phyloP scores from a whole-genome alignment of 1,140 invertebrate species.

The Zophobas atratus region DNA sequence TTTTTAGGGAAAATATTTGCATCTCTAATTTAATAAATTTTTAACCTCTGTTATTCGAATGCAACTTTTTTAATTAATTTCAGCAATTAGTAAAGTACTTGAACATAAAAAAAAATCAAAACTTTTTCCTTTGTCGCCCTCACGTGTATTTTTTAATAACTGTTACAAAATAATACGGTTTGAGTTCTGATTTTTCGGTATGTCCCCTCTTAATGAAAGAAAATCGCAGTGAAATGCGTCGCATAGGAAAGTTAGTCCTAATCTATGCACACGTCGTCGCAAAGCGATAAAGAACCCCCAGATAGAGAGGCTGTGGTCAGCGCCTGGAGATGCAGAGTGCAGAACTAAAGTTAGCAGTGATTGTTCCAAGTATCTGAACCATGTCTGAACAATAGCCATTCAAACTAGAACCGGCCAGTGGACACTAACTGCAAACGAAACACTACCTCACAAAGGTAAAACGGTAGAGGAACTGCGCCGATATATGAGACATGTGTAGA shows the following conservation, averaged over 20 bases:
- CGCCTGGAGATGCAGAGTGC: constrained; percentile 55
- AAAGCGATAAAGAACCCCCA: constrained; percentile 20
- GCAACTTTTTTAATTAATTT: no score
- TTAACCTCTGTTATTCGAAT: no score
- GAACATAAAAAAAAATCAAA: no score
- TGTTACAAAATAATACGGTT: no score
- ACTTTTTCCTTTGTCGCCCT: no score
- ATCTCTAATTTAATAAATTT: no score
- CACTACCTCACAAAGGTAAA: constrained; percentile 47
- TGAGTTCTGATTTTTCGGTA: no score
- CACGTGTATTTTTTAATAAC: no score
- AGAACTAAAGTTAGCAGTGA: constrained; percentile 59
- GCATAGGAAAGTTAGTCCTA: constrained; percentile 22
- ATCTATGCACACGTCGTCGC: constrained; percentile 24
- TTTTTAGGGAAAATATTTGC: no score
- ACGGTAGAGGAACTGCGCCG: constrained; percentile 45
- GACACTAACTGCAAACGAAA: constrained; percentile 48
- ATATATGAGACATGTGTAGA: constrained; percentile 50
- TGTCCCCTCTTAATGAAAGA: no score
- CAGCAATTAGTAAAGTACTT: no score
- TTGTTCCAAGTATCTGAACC: constrained; percentile 60
- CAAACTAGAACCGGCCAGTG: constrained; percentile 55
- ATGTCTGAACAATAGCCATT: constrained; percentile 59
- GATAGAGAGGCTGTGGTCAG: constrained; percentile 51
- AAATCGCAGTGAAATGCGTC: neutral